Base-by-base conservation (phyloP, 1,140 invertebrate genomes). In the Camponotus pennsylvanicus region DNA sequence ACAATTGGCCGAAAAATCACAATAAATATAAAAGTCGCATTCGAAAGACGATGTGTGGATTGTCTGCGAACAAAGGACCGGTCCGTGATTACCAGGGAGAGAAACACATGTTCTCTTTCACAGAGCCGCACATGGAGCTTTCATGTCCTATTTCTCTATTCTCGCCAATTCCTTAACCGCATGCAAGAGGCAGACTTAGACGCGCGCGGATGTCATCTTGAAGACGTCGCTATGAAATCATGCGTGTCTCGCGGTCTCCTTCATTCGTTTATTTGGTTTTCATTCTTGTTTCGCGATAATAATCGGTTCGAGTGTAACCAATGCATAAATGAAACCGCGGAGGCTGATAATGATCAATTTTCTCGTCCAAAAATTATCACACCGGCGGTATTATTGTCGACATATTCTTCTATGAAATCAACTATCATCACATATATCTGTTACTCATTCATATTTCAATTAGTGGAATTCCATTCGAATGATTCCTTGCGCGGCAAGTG, bases 51-150 rank as follows among this genome's bases (percentile, higher is more conserved):
- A 13, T 34, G 21, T 21, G 21, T 21, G 55, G 34, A 73, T 27
- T 52, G 52, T 84, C 63, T 8, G 49, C 37, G 45, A 67, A 71
- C 76, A 86, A 86, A 82, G 64, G 66, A 40, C 27, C 40, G 42
- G 45, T 42, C 45, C 79, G 67, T 82, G 79, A 83, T 49, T 80
- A 59, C 32, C 52, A n/a, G 13, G 34, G 64, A 27, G 34, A 49
- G 37, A 57, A 86, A 86, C 85, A 86, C 69, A 49, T 86, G 85
- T 83, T 86, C 79, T 67, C 85, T 57, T 78, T 77, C 75, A 69
- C 75, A 79, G 34, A 40, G 11, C 42, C 27, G 49, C 57, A 86
- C n/a, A 71, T 66, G 69, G 55, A 8, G 21, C 5, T 49, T 57
- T 32, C 34, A 52, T 85, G 64, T 40, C n/a, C n/a, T 7, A 86